phyloP scores from a whole-genome alignment of 1,140 invertebrate genomes.

The Zophobas atratus region DNA sequence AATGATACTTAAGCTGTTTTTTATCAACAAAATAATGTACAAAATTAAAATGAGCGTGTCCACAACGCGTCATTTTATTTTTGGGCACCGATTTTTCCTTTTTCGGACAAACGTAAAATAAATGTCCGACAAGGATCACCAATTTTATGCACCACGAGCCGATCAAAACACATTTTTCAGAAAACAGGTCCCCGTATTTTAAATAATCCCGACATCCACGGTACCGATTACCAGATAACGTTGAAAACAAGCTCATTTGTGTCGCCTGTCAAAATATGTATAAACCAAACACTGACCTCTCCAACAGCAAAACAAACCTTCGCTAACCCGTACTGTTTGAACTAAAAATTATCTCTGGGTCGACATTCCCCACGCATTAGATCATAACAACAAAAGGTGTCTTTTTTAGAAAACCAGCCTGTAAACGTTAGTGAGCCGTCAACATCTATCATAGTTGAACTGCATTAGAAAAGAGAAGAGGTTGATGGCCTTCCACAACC shows the following conservation, averaged over 20 bases:
- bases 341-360: slow-evolving; percentile 24
- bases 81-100: no score
- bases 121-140: no score
- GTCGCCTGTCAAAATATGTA: slow-evolving; percentile 27
- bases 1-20: no score
- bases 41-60: no score
- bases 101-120: no score
- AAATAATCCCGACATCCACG: no score
- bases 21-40: no score
- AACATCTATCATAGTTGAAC: slow-evolving; percentile 26
- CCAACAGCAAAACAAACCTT: slow-evolving; percentile 9
- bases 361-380: slow-evolving; percentile 17
- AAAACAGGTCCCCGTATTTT: no score
- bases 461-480: neutral
- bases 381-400: slow-evolving; percentile 28
- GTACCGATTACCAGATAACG: neutral
- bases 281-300: slow-evolving; percentile 26
- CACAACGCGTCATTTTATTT: no score
- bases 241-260: neutral
- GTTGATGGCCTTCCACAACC: slow-evolving; percentile 35
- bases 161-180: no score
- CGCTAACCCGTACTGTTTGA: slow-evolving; percentile 10
- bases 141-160: no score
- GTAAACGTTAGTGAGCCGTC: neutral
- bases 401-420: slow-evolving; percentile 4